These are phyloP conservation scores for Copidosoma aretas DNA, from an alignment of 2,888 invertebrate genomes.

Conservation along the genomic window DNA sequence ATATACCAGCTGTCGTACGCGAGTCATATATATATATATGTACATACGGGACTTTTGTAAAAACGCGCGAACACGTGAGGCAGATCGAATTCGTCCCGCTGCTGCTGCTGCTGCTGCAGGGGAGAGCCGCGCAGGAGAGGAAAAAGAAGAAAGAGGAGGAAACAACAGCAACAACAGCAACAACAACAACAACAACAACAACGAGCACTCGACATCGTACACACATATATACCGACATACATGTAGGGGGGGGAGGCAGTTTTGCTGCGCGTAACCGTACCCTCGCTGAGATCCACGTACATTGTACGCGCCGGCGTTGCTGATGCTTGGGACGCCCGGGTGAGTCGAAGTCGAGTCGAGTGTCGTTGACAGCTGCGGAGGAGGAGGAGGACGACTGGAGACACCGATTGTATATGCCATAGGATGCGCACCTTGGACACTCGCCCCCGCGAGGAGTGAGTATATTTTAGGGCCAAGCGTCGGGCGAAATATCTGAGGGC, in stretches of 20 bases:
- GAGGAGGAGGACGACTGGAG: too few species aligned
- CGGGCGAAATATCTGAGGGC: too few species aligned
- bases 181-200: too few species aligned
- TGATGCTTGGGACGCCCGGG: not conserved
- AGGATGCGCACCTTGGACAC: not conserved
- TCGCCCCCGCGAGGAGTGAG: not conserved
- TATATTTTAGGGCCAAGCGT: too few species aligned
- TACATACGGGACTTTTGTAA: not conserved
- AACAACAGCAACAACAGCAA: not conserved
- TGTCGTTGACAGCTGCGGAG: not conserved
- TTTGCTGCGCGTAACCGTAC: not conserved
- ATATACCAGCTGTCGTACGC: not conserved
- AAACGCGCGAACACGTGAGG: not conserved
- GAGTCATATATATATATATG: not conserved
- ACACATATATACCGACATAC: too few species aligned
- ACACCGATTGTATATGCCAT: too few species aligned
- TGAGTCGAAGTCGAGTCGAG: too few species aligned
- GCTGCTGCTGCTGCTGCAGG: not conserved
- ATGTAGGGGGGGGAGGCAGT: too few species aligned
- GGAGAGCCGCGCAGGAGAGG: not conserved
- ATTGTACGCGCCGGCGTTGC: not conserved
- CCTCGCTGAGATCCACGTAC: slow-evolving; percentile 4
- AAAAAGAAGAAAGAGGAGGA: not conserved
- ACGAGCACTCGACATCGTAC: not conserved
- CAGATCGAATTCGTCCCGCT: not conserved